Conservation (phyloP, 2,113 vertebrate species). For the Oryzias curvinotus region DNA sequence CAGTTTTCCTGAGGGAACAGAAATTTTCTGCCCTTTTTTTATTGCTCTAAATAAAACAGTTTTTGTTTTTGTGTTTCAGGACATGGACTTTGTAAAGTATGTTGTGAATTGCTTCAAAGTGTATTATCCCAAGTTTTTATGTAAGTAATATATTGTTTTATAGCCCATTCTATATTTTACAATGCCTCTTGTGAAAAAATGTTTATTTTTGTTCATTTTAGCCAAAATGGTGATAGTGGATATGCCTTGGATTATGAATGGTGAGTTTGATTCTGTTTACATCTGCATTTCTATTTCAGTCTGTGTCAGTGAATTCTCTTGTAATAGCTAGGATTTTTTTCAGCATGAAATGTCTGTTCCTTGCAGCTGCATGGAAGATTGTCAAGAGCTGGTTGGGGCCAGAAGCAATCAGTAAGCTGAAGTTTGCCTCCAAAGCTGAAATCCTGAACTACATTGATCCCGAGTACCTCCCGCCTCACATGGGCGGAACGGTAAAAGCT, state of each 20-base stretch:
- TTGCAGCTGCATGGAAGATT: slow-evolving; percentile 94
- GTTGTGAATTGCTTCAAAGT: slow-evolving; percentile 95
- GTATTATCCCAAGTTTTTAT: slow-evolving; percentile 96
- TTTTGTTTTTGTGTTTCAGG: slow-evolving; percentile 78
- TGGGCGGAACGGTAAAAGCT: slow-evolving; percentile 92
- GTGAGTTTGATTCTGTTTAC: slow-evolving; percentile 73
- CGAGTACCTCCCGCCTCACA: slow-evolving; percentile 89
- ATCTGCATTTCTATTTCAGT: neutral
- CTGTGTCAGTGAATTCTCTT: neutral
- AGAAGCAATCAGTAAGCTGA: slow-evolving; percentile 90
- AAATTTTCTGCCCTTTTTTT: slow-evolving; percentile 3
- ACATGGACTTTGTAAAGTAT: slow-evolving; percentile 97
- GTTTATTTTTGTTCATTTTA: slow-evolving; percentile 68
- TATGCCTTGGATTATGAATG: slow-evolving; percentile 99
- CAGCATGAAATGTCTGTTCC: slow-evolving; percentile 2
- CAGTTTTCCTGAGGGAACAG: slow-evolving; percentile 25
- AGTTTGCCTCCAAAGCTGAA: slow-evolving; percentile 87
- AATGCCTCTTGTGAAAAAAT: neutral
- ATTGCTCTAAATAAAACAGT: too few species aligned
- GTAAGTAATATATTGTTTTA: slow-evolving; percentile 80
- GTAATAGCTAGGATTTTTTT: neutral
- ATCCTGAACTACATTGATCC: slow-evolving; percentile 84
- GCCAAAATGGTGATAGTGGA: slow-evolving; percentile 98
- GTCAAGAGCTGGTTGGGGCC: slow-evolving; percentile 95
- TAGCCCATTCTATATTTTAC: neutral